Evolutionary conservation across 2,888 invertebrate species (phyloP).

Genomic region (Lumbricus terrestris): DNA sequence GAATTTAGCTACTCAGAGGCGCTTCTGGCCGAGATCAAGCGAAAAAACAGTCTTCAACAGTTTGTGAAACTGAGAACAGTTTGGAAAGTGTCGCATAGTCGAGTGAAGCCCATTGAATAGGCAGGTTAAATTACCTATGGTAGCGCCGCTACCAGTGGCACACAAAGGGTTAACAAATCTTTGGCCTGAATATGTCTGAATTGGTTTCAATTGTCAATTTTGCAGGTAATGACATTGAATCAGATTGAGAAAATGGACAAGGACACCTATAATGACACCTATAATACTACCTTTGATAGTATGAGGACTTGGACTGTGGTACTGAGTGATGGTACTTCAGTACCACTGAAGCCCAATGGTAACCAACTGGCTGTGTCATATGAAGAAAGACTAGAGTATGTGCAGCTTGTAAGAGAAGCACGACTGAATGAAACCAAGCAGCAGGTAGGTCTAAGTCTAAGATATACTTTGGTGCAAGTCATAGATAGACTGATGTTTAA

Average conservation of each 20-base stretch:
- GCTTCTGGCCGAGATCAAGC: too few relatives aligned
- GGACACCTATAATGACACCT: constrained; percentile 46
- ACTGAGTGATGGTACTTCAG: constrained; percentile 51
- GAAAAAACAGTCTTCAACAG: too few relatives aligned
- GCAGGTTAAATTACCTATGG: too few relatives aligned
- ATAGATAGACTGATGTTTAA: background rate
- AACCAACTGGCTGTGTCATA: constrained; percentile 49
- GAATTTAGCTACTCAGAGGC: too few relatives aligned
- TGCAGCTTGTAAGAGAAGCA: constrained; percentile 45
- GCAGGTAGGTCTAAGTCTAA: constrained; percentile 47
- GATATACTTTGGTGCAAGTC: too few relatives aligned
- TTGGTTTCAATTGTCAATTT: background rate
- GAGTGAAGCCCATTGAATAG: too few relatives aligned
- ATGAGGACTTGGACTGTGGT: constrained; percentile 42
- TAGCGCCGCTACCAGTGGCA: too few relatives aligned
- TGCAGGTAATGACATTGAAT: constrained; percentile 52
- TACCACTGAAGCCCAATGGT: constrained; percentile 46
- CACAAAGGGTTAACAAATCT: too few relatives aligned
- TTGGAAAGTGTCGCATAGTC: too few relatives aligned
- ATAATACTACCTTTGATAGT: constrained; percentile 40
- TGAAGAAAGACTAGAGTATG: constrained; percentile 51
- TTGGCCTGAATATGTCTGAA: background rate
- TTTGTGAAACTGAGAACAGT: too few relatives aligned
- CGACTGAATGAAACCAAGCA: constrained; percentile 52
- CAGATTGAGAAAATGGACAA: constrained; percentile 46